Evolutionary conservation across 2,888 invertebrate genomes (phyloP).

Genomic region (Agonopterix subpropinquella): DNA sequence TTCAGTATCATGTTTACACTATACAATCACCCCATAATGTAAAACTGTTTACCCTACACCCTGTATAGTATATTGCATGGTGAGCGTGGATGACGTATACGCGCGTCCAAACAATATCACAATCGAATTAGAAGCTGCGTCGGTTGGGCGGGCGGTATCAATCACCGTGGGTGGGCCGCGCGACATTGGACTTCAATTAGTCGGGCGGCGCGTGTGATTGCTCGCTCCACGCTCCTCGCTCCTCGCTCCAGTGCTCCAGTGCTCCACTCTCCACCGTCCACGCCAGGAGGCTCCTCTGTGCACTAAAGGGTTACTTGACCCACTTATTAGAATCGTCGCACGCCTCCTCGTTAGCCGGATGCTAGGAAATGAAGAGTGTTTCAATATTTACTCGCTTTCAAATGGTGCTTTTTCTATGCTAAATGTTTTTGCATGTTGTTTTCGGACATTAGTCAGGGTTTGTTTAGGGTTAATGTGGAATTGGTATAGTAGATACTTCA

Average conservation of each 20-base stretch:
- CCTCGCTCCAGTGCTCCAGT: too few relatives aligned
- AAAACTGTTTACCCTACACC: too few relatives aligned
- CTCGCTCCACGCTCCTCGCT: constrained; percentile 19
- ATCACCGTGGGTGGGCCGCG: constrained; percentile 69
- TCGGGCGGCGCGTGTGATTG: constrained; percentile 50
- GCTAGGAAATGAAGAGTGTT: constrained; percentile 45
- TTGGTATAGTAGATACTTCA: background rate
- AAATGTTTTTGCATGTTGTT: background rate
- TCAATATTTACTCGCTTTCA: constrained; percentile 37
- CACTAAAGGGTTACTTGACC: constrained; percentile 70
- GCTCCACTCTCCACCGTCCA: constrained; percentile 1
- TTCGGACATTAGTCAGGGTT: background rate
- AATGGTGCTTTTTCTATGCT: background rate
- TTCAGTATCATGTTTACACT: too few relatives aligned
- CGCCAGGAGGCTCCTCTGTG: constrained; percentile 7
- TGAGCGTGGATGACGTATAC: constrained; percentile 45
- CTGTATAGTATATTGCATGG: constrained; percentile 24
- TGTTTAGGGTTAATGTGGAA: background rate
- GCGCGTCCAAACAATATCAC: constrained; percentile 61
- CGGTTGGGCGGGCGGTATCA: constrained; percentile 62
- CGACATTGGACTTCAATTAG: constrained; percentile 76
- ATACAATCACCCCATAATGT: too few relatives aligned
- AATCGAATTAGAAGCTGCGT: constrained; percentile 64
- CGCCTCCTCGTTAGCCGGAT: constrained; percentile 45
- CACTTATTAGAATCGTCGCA: constrained; percentile 56